phyloP scores from a whole-genome alignment of 2,888 invertebrate species.

The Nebria salina region DNA sequence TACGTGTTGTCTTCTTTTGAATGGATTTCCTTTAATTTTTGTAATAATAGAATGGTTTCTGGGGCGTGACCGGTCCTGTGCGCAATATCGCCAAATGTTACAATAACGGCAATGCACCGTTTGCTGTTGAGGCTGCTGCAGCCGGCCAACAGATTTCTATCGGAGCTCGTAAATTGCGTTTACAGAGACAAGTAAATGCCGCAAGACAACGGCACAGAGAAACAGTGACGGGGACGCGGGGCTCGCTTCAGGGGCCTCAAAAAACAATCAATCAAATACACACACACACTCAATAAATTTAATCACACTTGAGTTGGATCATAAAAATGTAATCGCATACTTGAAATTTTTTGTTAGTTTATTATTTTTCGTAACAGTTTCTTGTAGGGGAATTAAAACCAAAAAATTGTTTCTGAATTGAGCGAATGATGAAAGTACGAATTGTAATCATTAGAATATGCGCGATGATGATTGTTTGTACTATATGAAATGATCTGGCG shows the following conservation, averaged over 20 bases:
- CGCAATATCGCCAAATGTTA: not conserved
- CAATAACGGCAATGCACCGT: conserved; percentile 1
- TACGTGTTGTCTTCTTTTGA: too few relatives aligned
- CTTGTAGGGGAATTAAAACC: too few relatives aligned
- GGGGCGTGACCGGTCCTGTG: not conserved
- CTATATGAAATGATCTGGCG: not conserved
- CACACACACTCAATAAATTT: not conserved
- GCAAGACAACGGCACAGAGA: conserved; percentile 14
- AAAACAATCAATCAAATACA: not conserved
- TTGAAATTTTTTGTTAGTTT: not conserved
- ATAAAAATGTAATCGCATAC: not conserved
- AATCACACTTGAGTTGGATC: not conserved
- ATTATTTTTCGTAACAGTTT: not conserved
- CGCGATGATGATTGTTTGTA: not conserved
- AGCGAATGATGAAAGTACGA: too few relatives aligned
- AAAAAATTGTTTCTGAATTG: too few relatives aligned
- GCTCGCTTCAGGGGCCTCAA: not conserved
- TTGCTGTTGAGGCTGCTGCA: conserved; percentile 32
- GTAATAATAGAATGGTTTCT: not conserved
- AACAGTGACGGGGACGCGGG: conserved; percentile 13
- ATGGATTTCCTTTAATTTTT: too few relatives aligned
- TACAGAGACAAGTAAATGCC: conserved; percentile 49
- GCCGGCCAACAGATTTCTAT: conserved; percentile 60
- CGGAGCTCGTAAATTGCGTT: conserved; percentile 58
- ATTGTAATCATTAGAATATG: not conserved